These are phyloP conservation scores for Mizuhopecten yessoensis DNA, from an alignment of 1,140 invertebrate genomes.

Conservation along the genomic window DNA sequence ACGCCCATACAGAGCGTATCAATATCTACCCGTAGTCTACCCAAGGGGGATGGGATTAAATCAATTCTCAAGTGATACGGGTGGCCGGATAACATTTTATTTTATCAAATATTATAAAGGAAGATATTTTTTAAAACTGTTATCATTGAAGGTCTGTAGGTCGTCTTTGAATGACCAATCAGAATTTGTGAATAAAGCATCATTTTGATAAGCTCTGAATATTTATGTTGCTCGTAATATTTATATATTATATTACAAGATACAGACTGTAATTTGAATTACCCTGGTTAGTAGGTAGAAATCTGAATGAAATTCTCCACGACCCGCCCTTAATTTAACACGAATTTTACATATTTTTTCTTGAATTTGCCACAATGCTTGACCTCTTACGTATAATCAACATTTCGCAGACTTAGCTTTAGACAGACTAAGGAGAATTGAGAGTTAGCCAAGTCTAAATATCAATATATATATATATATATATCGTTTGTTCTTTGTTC, in stretches of 20 bases:
- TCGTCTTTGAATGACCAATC: not conserved
- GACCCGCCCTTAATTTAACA: too few relatives aligned
- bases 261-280: too few relatives aligned
- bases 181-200: not conserved
- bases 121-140: not conserved
- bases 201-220: not conserved
- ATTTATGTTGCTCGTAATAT: not conserved
- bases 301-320: too few relatives aligned
- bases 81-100: not conserved
- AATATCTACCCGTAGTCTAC: not conserved
- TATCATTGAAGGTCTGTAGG: not conserved
- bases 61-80: constrained; percentile 6
- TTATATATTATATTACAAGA: not conserved
- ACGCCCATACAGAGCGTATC: not conserved
- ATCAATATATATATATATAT: too few relatives aligned
- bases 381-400: too few relatives aligned
- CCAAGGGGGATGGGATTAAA: not conserved
- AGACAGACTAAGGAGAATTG: too few relatives aligned
- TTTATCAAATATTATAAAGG: not conserved
- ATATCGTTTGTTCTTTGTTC: too few relatives aligned
- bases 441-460: too few relatives aligned
- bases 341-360: too few relatives aligned
- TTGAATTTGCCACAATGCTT: too few relatives aligned
- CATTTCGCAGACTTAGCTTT: too few relatives aligned
- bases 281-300: too few relatives aligned